phyloP scores from a whole-genome alignment of 2,113 vertebrate species.

The Mustela lutreola region DNA sequence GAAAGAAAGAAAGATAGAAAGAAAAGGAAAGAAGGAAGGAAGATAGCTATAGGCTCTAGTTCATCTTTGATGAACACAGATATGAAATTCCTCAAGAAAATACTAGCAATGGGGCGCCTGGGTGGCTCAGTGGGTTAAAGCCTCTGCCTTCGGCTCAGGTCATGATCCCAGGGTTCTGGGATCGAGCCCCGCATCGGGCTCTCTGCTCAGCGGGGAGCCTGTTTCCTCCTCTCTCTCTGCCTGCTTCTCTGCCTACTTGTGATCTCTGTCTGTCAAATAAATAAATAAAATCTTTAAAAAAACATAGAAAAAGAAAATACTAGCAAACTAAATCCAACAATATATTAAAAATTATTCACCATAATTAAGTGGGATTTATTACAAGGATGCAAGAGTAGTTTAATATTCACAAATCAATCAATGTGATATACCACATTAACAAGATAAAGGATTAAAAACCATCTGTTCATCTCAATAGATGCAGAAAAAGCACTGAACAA shows the following conservation, averaged over 20 bases:
- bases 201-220: too few species aligned
- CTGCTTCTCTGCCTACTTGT: too few species aligned
- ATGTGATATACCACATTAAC: not conserved
- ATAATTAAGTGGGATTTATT: not conserved
- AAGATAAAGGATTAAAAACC: not conserved
- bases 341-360: not conserved
- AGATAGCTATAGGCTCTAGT: not conserved
- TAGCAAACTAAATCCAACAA: not conserved
- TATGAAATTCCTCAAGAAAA: not conserved
- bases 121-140: too few species aligned
- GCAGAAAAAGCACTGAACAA: not conserved
- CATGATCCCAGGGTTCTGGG: too few species aligned
- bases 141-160: too few species aligned
- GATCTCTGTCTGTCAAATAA: too few species aligned
- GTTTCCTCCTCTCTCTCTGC: too few species aligned
- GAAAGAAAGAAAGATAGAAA: not conserved
- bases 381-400: not conserved
- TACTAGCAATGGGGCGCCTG: not conserved
- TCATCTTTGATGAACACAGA: not conserved
- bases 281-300: too few species aligned
- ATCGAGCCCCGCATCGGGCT: too few species aligned
- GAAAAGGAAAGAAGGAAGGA: not conserved
- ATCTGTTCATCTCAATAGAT: not conserved
- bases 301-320: not conserved
- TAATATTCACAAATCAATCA: not conserved